Percentiles rank a stretch among this genome's conserved stretches.
Conservation (phyloP, 2,888 invertebrate genomes). For the Corbicula japonica region DNA sequence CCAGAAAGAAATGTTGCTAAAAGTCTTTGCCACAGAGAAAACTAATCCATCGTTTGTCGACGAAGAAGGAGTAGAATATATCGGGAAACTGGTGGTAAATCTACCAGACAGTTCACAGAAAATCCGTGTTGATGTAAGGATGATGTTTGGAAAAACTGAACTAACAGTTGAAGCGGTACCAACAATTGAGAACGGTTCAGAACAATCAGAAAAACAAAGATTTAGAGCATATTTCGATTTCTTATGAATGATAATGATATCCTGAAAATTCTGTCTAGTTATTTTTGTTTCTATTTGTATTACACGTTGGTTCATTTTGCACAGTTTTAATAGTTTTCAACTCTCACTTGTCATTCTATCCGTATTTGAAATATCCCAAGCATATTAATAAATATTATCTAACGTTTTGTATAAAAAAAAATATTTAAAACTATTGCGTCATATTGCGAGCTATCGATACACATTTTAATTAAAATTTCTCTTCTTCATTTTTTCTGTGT, state of each 20-base stretch:
- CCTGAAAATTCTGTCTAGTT: too few species aligned
- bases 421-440: too few species aligned
- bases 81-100: constrained; percentile 67
- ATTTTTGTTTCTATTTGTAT: not conserved
- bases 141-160: constrained; percentile 75
- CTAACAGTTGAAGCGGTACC: constrained; percentile 69
- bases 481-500: too few species aligned
- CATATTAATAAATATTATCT: too few species aligned
- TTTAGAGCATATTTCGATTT: constrained; percentile 69
- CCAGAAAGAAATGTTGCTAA: constrained; percentile 68
- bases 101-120: constrained; percentile 63
- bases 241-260: too few species aligned
- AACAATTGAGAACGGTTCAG: too few species aligned
- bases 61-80: constrained; percentile 60
- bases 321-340: not conserved
- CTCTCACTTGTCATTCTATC: too few species aligned
- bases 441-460: too few species aligned
- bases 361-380: too few species aligned
- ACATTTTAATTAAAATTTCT: too few species aligned
- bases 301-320: not conserved
- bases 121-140: constrained; percentile 67
- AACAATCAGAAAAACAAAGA: constrained; percentile 40
- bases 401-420: too few species aligned
- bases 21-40: constrained; percentile 63
- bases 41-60: constrained; percentile 64